Evolutionary conservation across 1,140 invertebrate species (phyloP).

Genomic region (Lordiphosa collinella): DNA sequence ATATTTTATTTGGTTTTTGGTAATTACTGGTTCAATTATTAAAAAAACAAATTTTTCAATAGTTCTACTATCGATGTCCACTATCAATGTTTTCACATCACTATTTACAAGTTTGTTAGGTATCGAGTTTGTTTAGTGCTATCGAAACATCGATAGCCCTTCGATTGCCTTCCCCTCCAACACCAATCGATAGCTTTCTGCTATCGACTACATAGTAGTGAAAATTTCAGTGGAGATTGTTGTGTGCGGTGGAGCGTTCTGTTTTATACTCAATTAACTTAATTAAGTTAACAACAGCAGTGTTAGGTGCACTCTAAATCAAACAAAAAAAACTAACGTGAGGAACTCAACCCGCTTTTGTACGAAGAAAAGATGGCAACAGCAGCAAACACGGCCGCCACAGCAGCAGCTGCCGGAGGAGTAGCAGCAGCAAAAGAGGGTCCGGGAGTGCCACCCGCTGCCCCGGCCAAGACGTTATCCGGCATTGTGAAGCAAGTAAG

Average conservation of each 20-base stretch:
- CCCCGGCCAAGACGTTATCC: constrained; percentile 61
- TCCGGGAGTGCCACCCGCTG: constrained; percentile 53
- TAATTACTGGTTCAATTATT: no score
- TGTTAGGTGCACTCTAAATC: constrained; percentile 50
- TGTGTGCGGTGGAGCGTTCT: constrained; percentile 45
- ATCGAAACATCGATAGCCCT: no score
- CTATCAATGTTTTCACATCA: no score
- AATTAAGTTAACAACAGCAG: constrained; percentile 64
- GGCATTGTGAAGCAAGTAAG: constrained; percentile 78
- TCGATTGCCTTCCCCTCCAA: no score
- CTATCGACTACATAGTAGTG: constrained; percentile 21
- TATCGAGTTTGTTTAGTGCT: no score
- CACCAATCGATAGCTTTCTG: no score
- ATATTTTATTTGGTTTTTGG: no score
- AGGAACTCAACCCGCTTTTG: constrained; percentile 40
- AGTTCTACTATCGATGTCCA: no score
- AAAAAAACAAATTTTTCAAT: no score
- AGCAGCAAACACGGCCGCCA: constrained; percentile 52
- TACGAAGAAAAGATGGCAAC: constrained; percentile 67
- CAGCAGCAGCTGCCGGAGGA: constrained; percentile 54
- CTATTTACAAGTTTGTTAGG: no score
- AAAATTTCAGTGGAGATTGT: constrained; percentile 58
- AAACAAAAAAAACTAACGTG: constrained; percentile 31
- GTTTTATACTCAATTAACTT: constrained; percentile 70
- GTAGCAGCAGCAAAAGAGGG: constrained; percentile 61